These are phyloP conservation scores for Chlamydotis undulata DNA, from an alignment of 2,113 vertebrate genomes.

Conservation along the genomic window DNA sequence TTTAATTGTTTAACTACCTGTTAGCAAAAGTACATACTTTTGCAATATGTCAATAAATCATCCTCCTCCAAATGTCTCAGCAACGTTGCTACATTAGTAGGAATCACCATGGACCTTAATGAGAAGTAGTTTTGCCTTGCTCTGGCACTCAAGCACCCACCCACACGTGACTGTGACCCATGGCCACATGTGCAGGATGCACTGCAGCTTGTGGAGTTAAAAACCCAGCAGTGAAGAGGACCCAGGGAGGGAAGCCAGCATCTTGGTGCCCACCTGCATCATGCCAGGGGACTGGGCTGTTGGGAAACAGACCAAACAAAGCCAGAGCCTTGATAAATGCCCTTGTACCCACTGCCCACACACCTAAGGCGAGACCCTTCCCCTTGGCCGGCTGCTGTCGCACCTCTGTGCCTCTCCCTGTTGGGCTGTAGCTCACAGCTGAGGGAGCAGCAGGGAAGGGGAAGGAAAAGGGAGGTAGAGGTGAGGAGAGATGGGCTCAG, in stretches of 20 bases:
- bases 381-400: rapidly evolving
- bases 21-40: not conserved
- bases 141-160: not conserved
- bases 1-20: not conserved
- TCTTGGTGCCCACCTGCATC: not conserved
- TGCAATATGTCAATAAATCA: not conserved
- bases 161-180: rapidly evolving
- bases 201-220: not conserved
- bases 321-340: not conserved
- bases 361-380: not conserved
- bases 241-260: not conserved
- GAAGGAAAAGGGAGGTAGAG: not conserved
- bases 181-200: rapidly evolving
- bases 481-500: not conserved
- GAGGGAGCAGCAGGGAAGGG: not conserved
- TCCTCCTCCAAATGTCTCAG: not conserved
- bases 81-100: not conserved
- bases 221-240: not conserved
- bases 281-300: not conserved
- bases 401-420: rapidly evolving
- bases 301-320: not conserved
- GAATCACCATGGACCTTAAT: not conserved
- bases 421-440: not conserved
- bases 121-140: not conserved
- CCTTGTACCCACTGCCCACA: not conserved